Evolutionary conservation across 2,113 vertebrate genomes (phyloP).

Genomic region (Bufo bufo): DNA sequence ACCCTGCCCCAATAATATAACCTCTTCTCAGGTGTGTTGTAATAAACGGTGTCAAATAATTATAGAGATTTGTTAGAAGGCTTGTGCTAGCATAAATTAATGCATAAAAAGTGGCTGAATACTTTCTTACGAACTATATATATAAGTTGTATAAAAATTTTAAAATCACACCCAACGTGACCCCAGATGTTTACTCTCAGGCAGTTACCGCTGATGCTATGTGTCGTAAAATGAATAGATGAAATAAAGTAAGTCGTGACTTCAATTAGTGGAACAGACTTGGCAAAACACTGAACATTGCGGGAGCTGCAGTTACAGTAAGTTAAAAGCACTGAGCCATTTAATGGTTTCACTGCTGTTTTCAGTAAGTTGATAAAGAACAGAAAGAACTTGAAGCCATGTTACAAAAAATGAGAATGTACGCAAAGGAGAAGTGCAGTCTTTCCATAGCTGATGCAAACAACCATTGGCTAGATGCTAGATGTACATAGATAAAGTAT

Average conservation of each 20-base stretch:
- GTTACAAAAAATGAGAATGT: slow-evolving; percentile 9
- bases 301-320: slow-evolving; percentile 41
- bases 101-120: not conserved
- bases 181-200: not conserved
- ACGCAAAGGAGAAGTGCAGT: not conserved
- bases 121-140: not conserved
- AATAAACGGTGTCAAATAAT: no score
- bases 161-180: not conserved
- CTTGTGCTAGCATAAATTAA: no score
- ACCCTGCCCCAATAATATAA: no score
- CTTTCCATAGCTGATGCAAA: not conserved
- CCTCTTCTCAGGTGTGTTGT: no score
- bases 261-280: slow-evolving; percentile 50
- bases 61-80: no score
- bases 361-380: slow-evolving; percentile 36
- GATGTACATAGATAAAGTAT: not conserved
- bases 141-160: not conserved
- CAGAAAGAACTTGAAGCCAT: not conserved
- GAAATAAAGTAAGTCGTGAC: slow-evolving; percentile 38
- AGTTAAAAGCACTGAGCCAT: slow-evolving; percentile 42
- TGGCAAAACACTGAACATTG: slow-evolving; percentile 40
- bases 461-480: not conserved
- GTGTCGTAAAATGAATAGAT: slow-evolving; percentile 36
- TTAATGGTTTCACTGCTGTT: slow-evolving; percentile 17
- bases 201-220: slow-evolving; percentile 2